Evolutionary conservation across 2,797 vertebrate genomes (phyloP).

Genomic region (Cichlasoma orientale): DNA sequence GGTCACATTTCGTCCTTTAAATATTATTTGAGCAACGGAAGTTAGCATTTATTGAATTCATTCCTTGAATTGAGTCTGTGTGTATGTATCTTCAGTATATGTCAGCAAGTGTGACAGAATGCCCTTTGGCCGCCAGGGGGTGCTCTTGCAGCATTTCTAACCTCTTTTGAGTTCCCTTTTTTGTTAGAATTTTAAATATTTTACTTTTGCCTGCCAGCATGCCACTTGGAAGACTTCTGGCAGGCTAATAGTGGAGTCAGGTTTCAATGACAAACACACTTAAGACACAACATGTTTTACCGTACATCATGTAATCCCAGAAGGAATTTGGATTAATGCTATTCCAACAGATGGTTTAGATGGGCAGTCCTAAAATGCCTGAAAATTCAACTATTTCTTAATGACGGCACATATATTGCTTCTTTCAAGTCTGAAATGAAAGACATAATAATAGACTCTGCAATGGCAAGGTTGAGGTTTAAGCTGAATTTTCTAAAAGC

Average conservation of each 20-base stretch:
- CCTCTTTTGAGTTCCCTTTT: neutral
- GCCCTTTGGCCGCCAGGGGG: slow-evolving; percentile 19
- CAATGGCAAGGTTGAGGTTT: neutral
- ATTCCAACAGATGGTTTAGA: no score
- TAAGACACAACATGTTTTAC: neutral
- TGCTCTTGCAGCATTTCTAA: neutral
- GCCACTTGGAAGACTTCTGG: neutral
- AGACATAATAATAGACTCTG: neutral
- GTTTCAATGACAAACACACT: neutral
- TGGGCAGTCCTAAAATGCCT: no score
- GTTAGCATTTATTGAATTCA: neutral
- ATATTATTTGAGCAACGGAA: neutral
- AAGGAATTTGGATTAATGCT: neutral
- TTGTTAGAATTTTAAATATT: neutral
- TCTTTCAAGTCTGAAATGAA: neutral
- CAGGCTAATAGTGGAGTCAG: neutral
- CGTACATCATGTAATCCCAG: neutral
- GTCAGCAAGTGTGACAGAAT: neutral
- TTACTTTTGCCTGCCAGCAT: neutral
- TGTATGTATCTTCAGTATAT: neutral
- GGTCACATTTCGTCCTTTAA: neutral
- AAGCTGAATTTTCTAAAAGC: neutral
- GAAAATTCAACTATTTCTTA: no score
- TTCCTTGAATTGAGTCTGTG: neutral
- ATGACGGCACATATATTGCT: neutral